A percentile compares a stretch with the other conserved stretches of the same genome.
These are phyloP conservation scores for Osedax frankpressi DNA, from an alignment of 2,888 invertebrate genomes.

Conservation along the genomic window DNA sequence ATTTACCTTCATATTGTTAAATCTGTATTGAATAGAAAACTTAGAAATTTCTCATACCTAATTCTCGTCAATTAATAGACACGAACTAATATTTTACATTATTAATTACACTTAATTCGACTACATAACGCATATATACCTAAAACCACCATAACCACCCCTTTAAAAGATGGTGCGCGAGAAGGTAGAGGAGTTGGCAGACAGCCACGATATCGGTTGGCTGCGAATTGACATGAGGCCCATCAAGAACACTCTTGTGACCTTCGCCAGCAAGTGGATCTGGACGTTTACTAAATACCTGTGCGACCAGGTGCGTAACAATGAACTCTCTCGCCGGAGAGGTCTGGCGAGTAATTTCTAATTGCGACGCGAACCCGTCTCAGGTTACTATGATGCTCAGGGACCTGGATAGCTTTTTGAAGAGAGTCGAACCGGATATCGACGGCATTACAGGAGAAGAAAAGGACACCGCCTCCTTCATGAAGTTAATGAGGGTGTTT, in stretches of 20 bases:
- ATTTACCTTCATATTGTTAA: no score
- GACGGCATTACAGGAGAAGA: constrained; percentile 46
- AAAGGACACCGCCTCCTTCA: constrained; percentile 44
- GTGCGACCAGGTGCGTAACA: constrained; percentile 38
- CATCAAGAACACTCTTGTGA: constrained; percentile 44
- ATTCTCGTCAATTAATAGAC: no score
- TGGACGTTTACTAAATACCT: constrained; percentile 47
- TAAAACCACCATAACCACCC: no score
- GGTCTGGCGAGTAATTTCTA: no score
- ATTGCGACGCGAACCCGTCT: no score
- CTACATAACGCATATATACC: no score
- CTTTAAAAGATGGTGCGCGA: constrained; percentile 44
- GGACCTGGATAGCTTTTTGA: constrained; percentile 40
- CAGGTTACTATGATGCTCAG: constrained; percentile 34
- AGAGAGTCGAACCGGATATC: constrained; percentile 45
- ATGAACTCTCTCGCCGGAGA: neutral
- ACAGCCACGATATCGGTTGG: constrained; percentile 43
- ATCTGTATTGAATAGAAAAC: no score
- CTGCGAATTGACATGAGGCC: constrained; percentile 42
- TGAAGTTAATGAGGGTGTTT: constrained; percentile 47
- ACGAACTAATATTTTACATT: no score
- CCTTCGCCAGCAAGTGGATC: constrained; percentile 45
- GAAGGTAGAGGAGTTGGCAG: constrained; percentile 38
- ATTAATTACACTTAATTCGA: no score
- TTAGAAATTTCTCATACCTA: no score